Conservation (phyloP, 1,140 invertebrate genomes). For the Ridgeia piscesae region DNA sequence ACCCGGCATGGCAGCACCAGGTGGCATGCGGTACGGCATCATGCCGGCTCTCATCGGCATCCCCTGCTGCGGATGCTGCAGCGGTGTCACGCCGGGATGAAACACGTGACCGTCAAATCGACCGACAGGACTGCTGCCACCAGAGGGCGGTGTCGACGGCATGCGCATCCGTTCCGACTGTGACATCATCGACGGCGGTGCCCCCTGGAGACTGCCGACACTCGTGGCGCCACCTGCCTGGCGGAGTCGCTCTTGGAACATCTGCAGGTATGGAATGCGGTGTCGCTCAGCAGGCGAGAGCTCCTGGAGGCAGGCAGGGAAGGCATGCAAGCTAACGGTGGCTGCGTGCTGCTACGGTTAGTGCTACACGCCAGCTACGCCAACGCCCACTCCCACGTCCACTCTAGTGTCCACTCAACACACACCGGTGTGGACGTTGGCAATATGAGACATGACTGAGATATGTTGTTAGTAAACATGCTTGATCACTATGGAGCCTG, state of each 20-base stretch:
- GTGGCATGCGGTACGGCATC: neutral
- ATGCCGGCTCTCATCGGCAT: neutral
- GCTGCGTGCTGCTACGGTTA: neutral
- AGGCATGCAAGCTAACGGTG: constrained; percentile 6
- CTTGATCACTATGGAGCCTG: neutral
- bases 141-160: neutral
- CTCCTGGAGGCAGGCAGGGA: constrained; percentile 14
- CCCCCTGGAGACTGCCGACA: neutral
- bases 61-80: neutral
- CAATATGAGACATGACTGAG: neutral
- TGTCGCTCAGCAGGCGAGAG: constrained; percentile 25
- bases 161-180: neutral
- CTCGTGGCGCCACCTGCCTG: constrained; percentile 14
- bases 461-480: neutral
- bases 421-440: neutral
- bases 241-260: constrained; percentile 27
- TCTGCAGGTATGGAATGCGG: constrained; percentile 28
- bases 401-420: neutral
- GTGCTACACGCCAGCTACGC: neutral
- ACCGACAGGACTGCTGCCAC: neutral
- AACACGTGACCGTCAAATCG: neutral
- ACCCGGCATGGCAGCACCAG: neutral
- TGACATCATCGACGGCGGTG: neutral
- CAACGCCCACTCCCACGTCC: neutral
- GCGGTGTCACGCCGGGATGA: neutral